These are phyloP conservation scores for Argyrosomus japonicus DNA, from an alignment of 2,113 vertebrate genomes.

Conservation along the genomic window DNA sequence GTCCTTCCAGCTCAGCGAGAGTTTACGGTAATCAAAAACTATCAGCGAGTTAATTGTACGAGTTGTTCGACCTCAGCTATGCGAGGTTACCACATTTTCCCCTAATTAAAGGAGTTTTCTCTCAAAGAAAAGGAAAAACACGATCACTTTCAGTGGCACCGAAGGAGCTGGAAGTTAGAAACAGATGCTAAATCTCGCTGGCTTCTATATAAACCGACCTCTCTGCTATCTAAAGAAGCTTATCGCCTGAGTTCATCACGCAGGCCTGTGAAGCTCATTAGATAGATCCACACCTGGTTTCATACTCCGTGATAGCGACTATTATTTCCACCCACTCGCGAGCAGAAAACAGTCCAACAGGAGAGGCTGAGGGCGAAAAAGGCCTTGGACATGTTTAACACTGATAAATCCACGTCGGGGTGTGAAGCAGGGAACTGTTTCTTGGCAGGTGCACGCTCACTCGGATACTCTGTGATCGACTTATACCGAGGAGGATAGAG, in stretches of 20 bases:
- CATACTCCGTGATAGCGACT: background rate
- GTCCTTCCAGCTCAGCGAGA: background rate
- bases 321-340: background rate
- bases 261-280: constrained; percentile 30
- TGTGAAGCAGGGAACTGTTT: constrained; percentile 32
- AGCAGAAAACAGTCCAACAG: constrained; percentile 9
- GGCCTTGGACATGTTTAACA: background rate
- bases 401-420: constrained; percentile 8
- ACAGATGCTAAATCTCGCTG: constrained; percentile 1
- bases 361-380: no score
- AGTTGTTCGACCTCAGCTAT: constrained; percentile 25
- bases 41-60: constrained; percentile 24
- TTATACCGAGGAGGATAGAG: background rate
- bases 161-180: constrained; percentile 11
- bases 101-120: constrained; percentile 16
- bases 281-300: constrained; percentile 1
- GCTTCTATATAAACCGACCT: background rate
- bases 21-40: constrained; percentile 15
- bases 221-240: background rate
- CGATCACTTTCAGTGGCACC: background rate
- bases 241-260: constrained; percentile 13
- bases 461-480: background rate
- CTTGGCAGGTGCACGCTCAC: constrained; percentile 35
- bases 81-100: constrained; percentile 38
- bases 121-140: constrained; percentile 8